Evolutionary conservation across 1,140 invertebrate species (phyloP), one percentile per base, ranked within the genome.

Genomic region (Drusus annulatus): DNA sequence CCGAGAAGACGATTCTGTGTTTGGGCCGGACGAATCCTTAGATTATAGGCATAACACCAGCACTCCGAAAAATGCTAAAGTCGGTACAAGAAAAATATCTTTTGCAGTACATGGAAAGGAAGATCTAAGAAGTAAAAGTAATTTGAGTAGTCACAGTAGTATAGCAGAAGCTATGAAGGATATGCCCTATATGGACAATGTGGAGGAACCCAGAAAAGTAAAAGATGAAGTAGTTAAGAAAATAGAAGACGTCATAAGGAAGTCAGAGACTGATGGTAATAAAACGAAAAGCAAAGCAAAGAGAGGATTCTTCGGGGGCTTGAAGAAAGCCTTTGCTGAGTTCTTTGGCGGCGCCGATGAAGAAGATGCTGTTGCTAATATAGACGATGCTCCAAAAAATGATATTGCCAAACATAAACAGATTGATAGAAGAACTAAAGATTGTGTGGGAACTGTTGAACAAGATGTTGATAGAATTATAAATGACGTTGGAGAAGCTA

Each of bases 101-200:
- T 83, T 83, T 65, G 71, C 62, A 19, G 54, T 79, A 8, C 75
- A 81, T 1, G 23, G 31, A 23, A 31, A n/a, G 1, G 52, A 28
- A n/a, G 68, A 79, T 8, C 19, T 62, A 0, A 56, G 60, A 3
- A 69, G 52, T 21, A 36, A 16, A 10, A 80, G 82, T 25, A 23
- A 50, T 21, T 25, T 80, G n/a, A 83, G 76, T 36, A 81, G 78
- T 36, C 71, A 79, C 45, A 83, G 82, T 50, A 80, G 73, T 36
- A 83, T 83, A 23, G 80, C 82, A 0, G 82, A 83, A 21, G 80
- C 80, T 16, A 52, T 83, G 60, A 83, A 79, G 65, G 79, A 83
- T 73, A 80, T 83, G 71, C 82, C 82, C 15, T 83, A 50, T 56
- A 83, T 83, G 5, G 82, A 83, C 60, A 81, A 79, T 52, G 74